Percentiles rank a stretch among this genome's conserved stretches.
phyloP scores from a whole-genome alignment of 2,888 invertebrate genomes.

The Sesia apiformis region DNA sequence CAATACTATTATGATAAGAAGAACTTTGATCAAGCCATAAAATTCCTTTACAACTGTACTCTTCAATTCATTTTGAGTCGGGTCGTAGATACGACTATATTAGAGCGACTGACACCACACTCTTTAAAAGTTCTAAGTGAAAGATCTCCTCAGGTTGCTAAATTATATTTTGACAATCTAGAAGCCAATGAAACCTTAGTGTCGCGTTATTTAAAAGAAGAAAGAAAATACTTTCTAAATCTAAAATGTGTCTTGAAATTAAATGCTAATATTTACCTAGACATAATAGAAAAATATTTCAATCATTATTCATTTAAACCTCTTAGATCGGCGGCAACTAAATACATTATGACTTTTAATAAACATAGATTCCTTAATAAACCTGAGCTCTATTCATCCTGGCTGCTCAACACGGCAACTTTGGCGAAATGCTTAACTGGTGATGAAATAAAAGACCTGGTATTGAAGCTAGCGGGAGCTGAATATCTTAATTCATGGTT shows the following conservation, averaged over 20 bases:
- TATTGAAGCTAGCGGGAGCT: constrained; percentile 30
- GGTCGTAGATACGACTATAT: background rate
- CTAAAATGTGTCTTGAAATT: background rate
- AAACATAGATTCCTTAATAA: constrained; percentile 31
- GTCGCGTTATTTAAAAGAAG: background rate
- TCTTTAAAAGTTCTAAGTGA: background rate
- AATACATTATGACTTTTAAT: constrained; percentile 27
- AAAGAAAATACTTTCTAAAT: background rate
- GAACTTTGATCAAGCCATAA: constrained; percentile 26
- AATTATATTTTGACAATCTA: background rate
- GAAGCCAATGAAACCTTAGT: background rate
- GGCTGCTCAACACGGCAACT: constrained; percentile 28
- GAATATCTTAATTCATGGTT: constrained; percentile 32
- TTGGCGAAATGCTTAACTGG: constrained; percentile 25
- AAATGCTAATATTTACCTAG: background rate
- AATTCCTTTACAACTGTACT: constrained; percentile 21
- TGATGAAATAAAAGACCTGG: constrained; percentile 32
- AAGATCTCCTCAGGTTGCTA: background rate
- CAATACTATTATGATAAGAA: constrained; percentile 23
- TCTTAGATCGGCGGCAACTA: constrained; percentile 15
- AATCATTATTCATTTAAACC: background rate
- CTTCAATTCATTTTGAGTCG: background rate
- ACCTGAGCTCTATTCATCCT: constrained; percentile 32
- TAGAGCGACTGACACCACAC: background rate
- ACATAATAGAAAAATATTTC: background rate